A percentile compares a stretch with the other conserved stretches of the same genome.
These are phyloP conservation scores for Sussaba pulchella DNA, from an alignment of 2,888 invertebrate genomes.

Conservation along the genomic window DNA sequence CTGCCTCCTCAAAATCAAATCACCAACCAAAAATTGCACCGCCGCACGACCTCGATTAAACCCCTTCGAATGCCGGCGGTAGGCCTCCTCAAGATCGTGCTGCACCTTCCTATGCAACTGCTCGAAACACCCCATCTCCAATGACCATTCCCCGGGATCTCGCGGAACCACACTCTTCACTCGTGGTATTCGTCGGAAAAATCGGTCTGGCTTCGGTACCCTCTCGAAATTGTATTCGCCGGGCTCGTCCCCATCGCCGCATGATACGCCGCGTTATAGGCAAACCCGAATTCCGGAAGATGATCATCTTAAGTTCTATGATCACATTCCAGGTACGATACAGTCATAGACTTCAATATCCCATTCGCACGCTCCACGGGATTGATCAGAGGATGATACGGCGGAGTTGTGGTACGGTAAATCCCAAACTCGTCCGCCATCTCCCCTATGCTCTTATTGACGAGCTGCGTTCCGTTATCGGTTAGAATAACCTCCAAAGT, in stretches of 20 bases:
- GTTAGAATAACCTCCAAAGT: conserved; percentile 62
- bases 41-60: too few species aligned
- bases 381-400: conserved; percentile 6
- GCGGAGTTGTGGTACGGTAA: conserved; percentile 50
- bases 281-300: conserved; percentile 66
- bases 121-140: not conserved
- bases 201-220: conserved; percentile 8
- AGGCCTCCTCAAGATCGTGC: conserved; percentile 16
- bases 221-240: conserved; percentile 7
- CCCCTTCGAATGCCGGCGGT: too few species aligned
- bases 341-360: conserved; percentile 72
- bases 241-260: not conserved
- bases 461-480: conserved; percentile 73
- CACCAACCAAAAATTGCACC: too few species aligned
- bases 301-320: conserved; percentile 72
- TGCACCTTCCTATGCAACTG: not conserved
- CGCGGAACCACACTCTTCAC: not conserved
- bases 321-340: conserved; percentile 68
- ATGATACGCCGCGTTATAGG: conserved; percentile 66
- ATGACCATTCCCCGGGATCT: conserved; percentile 15
- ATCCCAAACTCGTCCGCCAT: not conserved
- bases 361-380: conserved; percentile 72
- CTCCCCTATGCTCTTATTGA: too few species aligned
- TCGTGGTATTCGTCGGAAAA: not conserved
- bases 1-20: too few species aligned